These are phyloP conservation scores for Remorina albescens DNA, from an alignment of 2,797 vertebrate species.

Conservation along the genomic window DNA sequence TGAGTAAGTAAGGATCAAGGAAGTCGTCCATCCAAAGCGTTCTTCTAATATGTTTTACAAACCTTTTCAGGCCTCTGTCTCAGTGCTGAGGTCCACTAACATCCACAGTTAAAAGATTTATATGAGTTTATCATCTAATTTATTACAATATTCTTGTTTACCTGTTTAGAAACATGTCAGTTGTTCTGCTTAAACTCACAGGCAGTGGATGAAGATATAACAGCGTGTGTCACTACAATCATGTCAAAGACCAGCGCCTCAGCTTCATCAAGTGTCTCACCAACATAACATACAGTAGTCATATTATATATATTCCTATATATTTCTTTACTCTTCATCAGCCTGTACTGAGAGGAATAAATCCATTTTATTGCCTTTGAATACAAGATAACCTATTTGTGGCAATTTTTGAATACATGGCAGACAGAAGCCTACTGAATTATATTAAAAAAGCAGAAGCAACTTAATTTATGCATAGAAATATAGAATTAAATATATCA, in stretches of 20 bases:
- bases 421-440: conserved; percentile 18
- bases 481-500: too few relatives aligned
- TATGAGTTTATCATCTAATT: conserved; percentile 60
- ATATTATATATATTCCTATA: neutral
- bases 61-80: conserved; percentile 72
- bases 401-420: neutral
- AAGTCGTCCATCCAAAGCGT: conserved; percentile 70
- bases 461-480: too few relatives aligned
- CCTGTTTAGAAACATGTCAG: conserved; percentile 52
- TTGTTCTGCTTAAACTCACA: conserved; percentile 58
- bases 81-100: conserved; percentile 38
- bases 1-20: conserved; percentile 72
- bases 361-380: neutral
- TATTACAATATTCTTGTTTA: conserved; percentile 54
- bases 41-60: conserved; percentile 79
- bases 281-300: neutral
- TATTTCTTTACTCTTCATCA: conserved; percentile 15
- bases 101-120: conserved; percentile 52
- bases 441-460: conserved; percentile 14
- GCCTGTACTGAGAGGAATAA: conserved; percentile 6
- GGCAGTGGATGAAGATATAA: conserved; percentile 49
- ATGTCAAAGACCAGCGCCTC: conserved; percentile 25
- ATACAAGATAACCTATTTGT: neutral
- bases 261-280: conserved; percentile 27
- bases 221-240: conserved; percentile 41